These are phyloP conservation scores for Pseudochaenichthys georgianus DNA, from an alignment of 2,797 vertebrate species.

Conservation along the genomic window DNA sequence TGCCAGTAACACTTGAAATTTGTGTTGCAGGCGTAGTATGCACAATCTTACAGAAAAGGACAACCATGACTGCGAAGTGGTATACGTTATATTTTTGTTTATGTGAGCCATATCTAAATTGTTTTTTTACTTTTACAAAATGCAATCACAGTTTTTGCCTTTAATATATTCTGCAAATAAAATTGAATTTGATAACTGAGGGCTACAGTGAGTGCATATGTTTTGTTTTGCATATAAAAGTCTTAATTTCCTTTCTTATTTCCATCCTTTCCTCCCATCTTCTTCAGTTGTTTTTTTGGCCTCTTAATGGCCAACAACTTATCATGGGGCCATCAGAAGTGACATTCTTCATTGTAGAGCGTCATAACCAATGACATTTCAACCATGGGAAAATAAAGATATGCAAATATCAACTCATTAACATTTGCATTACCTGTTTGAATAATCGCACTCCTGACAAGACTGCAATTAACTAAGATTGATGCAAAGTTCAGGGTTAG, in stretches of 20 bases:
- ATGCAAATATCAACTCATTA: conserved; percentile 99
- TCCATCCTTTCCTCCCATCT: conserved; percentile 48
- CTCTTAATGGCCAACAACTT: conserved; percentile 92
- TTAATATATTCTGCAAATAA: background rate
- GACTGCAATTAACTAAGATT: conserved; percentile 99
- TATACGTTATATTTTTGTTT: background rate
- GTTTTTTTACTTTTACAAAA: background rate
- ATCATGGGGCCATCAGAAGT: conserved; percentile 94
- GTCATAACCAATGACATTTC: conserved; percentile 99
- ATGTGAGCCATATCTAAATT: background rate
- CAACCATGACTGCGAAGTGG: conserved; percentile 26
- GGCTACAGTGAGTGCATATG: background rate
- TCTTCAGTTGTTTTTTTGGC: conserved; percentile 78
- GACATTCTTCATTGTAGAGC: conserved; percentile 97
- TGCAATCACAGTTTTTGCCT: conserved; percentile 10
- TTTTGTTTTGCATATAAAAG: conserved; percentile 35
- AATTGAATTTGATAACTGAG: conserved; percentile 14
- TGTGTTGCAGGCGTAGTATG: conserved; percentile 73
- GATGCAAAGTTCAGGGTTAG: conserved; percentile 98
- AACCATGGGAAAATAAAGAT: conserved; percentile 98
- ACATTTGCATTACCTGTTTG: conserved; percentile 99
- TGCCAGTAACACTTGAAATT: conserved; percentile 74
- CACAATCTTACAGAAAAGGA: conserved; percentile 65
- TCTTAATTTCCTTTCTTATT: conserved; percentile 23
- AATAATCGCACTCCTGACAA: conserved; percentile 98